phyloP scores from a whole-genome alignment of 2,888 invertebrate genomes.

The Apodemia duryi region DNA sequence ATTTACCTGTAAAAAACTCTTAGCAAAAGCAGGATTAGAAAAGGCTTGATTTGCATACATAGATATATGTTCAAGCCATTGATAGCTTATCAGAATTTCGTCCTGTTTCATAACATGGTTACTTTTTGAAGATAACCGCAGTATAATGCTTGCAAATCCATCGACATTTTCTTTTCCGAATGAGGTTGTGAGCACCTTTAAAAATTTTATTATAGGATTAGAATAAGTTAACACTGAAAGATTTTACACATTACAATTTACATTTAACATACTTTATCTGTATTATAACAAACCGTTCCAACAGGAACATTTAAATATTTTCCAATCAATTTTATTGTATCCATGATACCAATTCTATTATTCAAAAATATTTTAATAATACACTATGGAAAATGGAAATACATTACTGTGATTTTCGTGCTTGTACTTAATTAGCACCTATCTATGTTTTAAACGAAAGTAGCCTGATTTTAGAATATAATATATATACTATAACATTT shows the following conservation, averaged over 20 bases:
- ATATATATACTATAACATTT: too few relatives aligned
- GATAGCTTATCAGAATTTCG: constrained; percentile 69
- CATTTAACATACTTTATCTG: constrained; percentile 65
- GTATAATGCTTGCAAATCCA: constrained; percentile 76
- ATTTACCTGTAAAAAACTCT: constrained; percentile 71
- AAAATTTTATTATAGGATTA: neutral
- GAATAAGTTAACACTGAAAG: neutral
- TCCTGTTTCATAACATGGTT: constrained; percentile 56
- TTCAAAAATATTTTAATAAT: too few relatives aligned
- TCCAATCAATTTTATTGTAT: constrained; percentile 57
- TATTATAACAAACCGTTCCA: constrained; percentile 73
- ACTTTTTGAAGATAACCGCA: constrained; percentile 63
- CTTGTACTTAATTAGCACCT: too few relatives aligned
- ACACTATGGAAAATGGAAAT: too few relatives aligned
- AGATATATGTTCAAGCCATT: constrained; percentile 84
- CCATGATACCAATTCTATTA: too few relatives aligned
- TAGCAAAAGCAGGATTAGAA: constrained; percentile 57
- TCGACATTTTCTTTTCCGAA: constrained; percentile 60
- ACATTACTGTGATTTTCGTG: too few relatives aligned
- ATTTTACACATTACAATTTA: neutral
- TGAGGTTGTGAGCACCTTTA: constrained; percentile 70
- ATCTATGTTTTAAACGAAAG: too few relatives aligned
- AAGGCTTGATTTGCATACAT: constrained; percentile 75
- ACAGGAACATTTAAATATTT: constrained; percentile 73
- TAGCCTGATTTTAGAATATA: too few relatives aligned